These are phyloP conservation scores for Cancer borealis DNA, from an alignment of 2,888 invertebrate species.

Conservation along the genomic window DNA sequence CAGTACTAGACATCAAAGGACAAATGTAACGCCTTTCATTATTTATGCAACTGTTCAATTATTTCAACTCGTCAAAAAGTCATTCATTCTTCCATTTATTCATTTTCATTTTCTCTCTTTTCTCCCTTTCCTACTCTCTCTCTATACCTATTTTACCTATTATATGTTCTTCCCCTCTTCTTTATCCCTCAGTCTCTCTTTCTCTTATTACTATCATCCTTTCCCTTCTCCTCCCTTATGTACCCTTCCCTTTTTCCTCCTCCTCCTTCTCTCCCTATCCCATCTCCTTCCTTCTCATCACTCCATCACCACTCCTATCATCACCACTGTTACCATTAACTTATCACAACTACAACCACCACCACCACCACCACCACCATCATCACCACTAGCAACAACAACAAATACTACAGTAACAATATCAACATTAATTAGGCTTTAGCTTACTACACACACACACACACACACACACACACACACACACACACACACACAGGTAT, in stretches of 20 bases:
- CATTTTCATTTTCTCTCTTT: neutral
- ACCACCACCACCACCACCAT: neutral
- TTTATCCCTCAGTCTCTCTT: too few species aligned
- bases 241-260: too few species aligned
- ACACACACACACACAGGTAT: conserved; percentile 20
- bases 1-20: neutral
- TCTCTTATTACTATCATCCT: too few species aligned
- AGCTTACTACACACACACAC: conserved; percentile 1
- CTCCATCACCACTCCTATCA: neutral
- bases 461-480: conserved; percentile 24
- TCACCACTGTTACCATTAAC: neutral
- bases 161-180: too few species aligned
- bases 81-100: neutral
- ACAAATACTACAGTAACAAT: neutral
- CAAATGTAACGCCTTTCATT: neutral
- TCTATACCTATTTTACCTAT: too few species aligned
- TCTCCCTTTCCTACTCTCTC: neutral
- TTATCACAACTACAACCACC: neutral
- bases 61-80: neutral
- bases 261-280: too few species aligned
- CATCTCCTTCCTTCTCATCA: neutral
- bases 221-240: too few species aligned
- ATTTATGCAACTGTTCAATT: neutral
- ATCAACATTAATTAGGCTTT: conserved; percentile 1
- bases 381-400: neutral